Conservation (phyloP, 2,113 vertebrate species). For the Oncorhynchus keta region DNA sequence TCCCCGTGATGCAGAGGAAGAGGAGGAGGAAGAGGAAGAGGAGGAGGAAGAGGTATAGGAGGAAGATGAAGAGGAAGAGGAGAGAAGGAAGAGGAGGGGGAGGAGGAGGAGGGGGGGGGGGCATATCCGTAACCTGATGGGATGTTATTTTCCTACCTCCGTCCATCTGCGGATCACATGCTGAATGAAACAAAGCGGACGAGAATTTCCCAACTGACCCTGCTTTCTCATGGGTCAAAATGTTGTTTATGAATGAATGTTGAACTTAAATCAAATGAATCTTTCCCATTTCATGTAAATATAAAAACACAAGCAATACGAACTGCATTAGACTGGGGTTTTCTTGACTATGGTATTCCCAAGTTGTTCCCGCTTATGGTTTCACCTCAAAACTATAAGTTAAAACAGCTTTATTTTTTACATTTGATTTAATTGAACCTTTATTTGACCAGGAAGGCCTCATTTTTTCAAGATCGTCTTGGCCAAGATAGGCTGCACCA, state of each 20-base stretch:
- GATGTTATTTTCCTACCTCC: conserved; percentile 37
- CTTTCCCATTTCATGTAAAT: background rate
- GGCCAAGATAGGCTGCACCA: no score
- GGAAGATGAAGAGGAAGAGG: no score
- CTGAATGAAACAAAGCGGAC: conserved; percentile 15
- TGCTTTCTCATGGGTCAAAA: conserved; percentile 38
- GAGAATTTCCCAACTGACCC: conserved; percentile 53
- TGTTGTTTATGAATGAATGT: background rate
- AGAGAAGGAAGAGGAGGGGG: no score
- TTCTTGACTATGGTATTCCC: background rate
- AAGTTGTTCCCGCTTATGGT: background rate
- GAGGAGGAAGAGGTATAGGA: conserved; percentile 35
- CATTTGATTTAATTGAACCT: no score
- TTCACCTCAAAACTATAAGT: background rate
- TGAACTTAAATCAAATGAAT: background rate
- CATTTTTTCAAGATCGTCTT: no score
- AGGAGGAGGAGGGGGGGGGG: no score
- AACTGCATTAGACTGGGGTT: background rate
- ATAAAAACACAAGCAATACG: background rate
- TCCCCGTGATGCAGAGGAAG: conserved; percentile 21
- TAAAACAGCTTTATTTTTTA: background rate
- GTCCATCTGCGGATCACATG: conserved; percentile 28
- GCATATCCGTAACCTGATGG: conserved; percentile 40
- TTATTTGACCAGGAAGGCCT: no score
- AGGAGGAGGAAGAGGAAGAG: conserved; percentile 41